Base-by-base conservation (phyloP, 2,888 invertebrate species). In the Ectemnius continuus region DNA sequence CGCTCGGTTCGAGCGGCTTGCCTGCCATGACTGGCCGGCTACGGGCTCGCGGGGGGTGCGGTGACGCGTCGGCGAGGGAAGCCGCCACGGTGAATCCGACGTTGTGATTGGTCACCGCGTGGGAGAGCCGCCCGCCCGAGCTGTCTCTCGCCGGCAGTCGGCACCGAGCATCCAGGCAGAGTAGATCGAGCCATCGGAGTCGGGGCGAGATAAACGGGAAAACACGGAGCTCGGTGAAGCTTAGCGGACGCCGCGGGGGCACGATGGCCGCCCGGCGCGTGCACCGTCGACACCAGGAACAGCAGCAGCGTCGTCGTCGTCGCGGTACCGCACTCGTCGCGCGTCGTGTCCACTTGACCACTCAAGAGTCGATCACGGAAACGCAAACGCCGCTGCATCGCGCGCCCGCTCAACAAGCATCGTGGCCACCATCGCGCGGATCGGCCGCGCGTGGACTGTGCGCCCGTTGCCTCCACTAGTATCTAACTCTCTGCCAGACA, bases 61-160 rank as follows among this genome's bases (percentile, higher is more conserved):
- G 78, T 79, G 81, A 79, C 76, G 82, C 73, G 82, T 67, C 78
- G 79, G 91, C 91, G 87, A 91, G 84, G 91, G 91, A 91, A 83
- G 80, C 81, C 73, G 80, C 77, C 78, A 79, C 84, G 71, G 80
- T 78, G 82, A 84, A 83, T 91, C 89, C 91, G 80, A 70, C 71
- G 81, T 82, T 81, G 86, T 85, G 89, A 90, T 90, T 90, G 90
- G 91, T 88, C 86, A 87, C 73, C 85, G 88, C 89, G 89, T 88
- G 88, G 90, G 89, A 90, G 90, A 88, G 88, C 88, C 88, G 88
- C 86, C 90, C 88, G 90, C 89, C 88, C 91, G 91, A 90, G 90
- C 85, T 85, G 86, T 82, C 82, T 75, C 84, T 75, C 80, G 83
- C 86, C 86, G 87, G 84, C 89, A 88, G 89, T 89, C 87, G 85